Conservation (phyloP, 2,113 vertebrate genomes). For the Pomatostomus ruficeps region DNA sequence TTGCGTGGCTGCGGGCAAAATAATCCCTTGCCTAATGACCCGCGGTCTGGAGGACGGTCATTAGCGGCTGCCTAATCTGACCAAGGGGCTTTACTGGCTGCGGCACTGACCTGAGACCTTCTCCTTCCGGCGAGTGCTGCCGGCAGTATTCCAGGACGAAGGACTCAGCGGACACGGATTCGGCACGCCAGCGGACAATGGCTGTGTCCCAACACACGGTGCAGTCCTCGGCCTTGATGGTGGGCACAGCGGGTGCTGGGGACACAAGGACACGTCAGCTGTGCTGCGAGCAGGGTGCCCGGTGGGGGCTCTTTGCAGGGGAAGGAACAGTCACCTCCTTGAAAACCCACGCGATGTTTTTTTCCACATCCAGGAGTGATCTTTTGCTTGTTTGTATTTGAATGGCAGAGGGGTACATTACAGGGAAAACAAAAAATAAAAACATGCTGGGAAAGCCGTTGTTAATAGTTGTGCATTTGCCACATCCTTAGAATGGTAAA, state of each 20-base stretch:
- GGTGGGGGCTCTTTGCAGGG: neutral
- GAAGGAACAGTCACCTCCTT: neutral
- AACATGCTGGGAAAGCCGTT: neutral
- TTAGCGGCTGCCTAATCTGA: neutral
- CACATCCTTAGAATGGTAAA: neutral
- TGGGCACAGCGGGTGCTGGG: conserved; percentile 85
- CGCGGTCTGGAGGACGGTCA: rapidly evolving
- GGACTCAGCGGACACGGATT: conserved; percentile 61
- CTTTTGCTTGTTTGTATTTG: neutral
- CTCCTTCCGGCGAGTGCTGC: conserved; percentile 88
- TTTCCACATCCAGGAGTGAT: no score
- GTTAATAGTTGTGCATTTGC: neutral
- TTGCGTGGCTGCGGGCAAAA: neutral
- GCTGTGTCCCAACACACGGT: conserved; percentile 87
- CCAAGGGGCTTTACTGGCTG: rapidly evolving
- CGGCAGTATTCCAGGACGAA: conserved; percentile 92
- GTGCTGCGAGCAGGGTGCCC: neutral
- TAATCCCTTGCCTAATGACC: neutral
- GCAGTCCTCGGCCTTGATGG: conserved; percentile 81
- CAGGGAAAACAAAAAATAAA: neutral
- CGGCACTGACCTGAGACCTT: conserved; percentile 86
- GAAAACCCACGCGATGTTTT: neutral
- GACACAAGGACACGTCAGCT: neutral
- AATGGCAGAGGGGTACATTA: neutral
- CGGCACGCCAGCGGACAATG: conserved; percentile 79